Evolutionary conservation across 2,797 vertebrate species (phyloP).

Genomic region (Paramormyrops hopkinsi): DNA sequence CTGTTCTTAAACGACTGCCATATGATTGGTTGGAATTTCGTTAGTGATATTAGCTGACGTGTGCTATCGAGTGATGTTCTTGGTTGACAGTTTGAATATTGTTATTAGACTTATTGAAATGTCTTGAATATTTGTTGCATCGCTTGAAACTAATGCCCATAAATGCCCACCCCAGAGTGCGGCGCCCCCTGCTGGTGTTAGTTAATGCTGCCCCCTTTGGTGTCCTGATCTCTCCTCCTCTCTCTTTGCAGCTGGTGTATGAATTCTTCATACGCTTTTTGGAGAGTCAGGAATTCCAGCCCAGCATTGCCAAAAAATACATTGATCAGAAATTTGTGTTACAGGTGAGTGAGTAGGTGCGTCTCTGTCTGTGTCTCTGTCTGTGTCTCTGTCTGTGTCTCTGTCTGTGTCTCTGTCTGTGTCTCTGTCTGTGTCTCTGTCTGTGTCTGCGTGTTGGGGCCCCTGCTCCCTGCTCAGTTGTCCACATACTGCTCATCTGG

Average conservation of each 20-base stretch:
- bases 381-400: conserved; percentile 51
- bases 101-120: not conserved
- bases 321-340: conserved; percentile 99
- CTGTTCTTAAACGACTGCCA: not conserved
- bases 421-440: not conserved
- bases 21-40: not conserved
- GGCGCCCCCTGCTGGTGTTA: conserved; percentile 21
- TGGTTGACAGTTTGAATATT: not conserved
- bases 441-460: not conserved
- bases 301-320: conserved; percentile 99
- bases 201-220: not conserved
- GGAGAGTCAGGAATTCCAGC: conserved; percentile 99
- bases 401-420: too few relatives aligned
- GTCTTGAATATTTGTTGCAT: not conserved
- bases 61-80: not conserved
- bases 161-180: not conserved
- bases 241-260: conserved; percentile 81
- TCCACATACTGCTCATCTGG: not conserved
- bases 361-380: conserved; percentile 55
- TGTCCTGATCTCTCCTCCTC: not conserved
- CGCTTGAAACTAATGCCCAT: not conserved
- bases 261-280: conserved; percentile 99
- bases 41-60: not conserved
- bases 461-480: not conserved
- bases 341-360: conserved; percentile 72